Percentiles rank a stretch among this genome's conserved stretches.
Evolutionary conservation across 2,113 vertebrate genomes (phyloP).

Genomic region (Pyrgilauda ruficollis): DNA sequence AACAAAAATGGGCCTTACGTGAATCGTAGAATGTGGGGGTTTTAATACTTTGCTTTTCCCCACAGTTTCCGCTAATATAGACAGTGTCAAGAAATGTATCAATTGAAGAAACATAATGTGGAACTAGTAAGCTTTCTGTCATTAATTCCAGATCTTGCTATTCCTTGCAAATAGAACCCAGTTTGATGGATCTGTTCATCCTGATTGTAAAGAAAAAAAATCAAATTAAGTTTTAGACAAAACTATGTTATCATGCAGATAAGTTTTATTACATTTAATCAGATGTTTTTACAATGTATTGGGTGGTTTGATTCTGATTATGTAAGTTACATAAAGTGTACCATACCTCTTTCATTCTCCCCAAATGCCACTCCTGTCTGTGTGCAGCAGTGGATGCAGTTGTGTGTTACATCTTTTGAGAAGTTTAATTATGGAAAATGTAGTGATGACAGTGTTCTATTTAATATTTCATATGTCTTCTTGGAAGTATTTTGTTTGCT

Average conservation of each 20-base stretch:
- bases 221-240: background rate
- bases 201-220: background rate
- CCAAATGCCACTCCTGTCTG: background rate
- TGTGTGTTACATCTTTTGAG: background rate
- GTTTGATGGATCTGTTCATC: background rate
- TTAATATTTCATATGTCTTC: background rate
- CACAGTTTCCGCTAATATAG: background rate
- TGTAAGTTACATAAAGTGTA: constrained; percentile 17
- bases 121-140: background rate
- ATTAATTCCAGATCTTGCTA: background rate
- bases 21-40: background rate
- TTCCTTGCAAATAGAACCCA: background rate
- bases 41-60: background rate
- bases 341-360: background rate
- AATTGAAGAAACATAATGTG: background rate
- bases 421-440: background rate
- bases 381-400: background rate
- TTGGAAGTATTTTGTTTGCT: background rate
- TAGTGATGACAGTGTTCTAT: background rate
- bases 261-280: background rate
- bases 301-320: background rate
- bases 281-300: background rate
- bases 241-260: background rate
- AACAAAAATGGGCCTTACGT: background rate
- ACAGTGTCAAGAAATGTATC: background rate